Conservation (phyloP, 1,140 invertebrate species). For the Odontomachus brunneus region DNA sequence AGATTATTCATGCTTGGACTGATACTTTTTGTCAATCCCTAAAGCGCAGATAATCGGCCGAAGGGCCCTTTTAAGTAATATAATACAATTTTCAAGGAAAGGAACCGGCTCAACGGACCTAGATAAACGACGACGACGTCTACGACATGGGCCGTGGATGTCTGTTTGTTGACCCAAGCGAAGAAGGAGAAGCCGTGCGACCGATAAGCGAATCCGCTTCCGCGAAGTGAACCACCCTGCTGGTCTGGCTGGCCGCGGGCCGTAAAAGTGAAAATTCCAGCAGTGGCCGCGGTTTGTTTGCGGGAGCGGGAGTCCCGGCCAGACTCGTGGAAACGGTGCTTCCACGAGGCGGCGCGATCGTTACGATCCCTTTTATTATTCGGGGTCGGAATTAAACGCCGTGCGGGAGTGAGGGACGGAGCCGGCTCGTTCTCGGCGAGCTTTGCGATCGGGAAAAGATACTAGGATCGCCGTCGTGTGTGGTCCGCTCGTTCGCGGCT, state of each 20-base stretch:
- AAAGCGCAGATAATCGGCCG: not conserved
- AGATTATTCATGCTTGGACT: too few species aligned
- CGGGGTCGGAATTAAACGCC: conserved; percentile 59
- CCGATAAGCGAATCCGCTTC: conserved; percentile 75
- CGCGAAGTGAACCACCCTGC: conserved; percentile 75
- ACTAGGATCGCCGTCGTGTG: conserved; percentile 64
- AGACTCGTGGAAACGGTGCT: conserved; percentile 70
- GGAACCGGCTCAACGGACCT: conserved; percentile 4
- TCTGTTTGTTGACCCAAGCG: conserved; percentile 73
- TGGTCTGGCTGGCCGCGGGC: conserved; percentile 48
- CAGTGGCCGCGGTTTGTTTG: conserved; percentile 74
- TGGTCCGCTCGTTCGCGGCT: conserved; percentile 69
- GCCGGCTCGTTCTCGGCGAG: conserved; percentile 55
- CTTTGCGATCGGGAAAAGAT: conserved; percentile 60
- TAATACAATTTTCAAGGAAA: not conserved
- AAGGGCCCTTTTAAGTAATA: not conserved
- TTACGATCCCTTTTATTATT: conserved; percentile 71
- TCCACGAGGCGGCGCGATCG: conserved; percentile 61
- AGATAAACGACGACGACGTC: conserved; percentile 30
- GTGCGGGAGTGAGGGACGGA: conserved; percentile 43
- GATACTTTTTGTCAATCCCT: too few species aligned
- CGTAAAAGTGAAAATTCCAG: conserved; percentile 75
- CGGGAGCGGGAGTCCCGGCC: conserved; percentile 18
- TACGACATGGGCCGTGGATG: conserved; percentile 40
- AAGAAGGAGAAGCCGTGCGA: conserved; percentile 67